Conservation (phyloP, 2,888 invertebrate genomes). For the Pycnomerus fuliginosus region DNA sequence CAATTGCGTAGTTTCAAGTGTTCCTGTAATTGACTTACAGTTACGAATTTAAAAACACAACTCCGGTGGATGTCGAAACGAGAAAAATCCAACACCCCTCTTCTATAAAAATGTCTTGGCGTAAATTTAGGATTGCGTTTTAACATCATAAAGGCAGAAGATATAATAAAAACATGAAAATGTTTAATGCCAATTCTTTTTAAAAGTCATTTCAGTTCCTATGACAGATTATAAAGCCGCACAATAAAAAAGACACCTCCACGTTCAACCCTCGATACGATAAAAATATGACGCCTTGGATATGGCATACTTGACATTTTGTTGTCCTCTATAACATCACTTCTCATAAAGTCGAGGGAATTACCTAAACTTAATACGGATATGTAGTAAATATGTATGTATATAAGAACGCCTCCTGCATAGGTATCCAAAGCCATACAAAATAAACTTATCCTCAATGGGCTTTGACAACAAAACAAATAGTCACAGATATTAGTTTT, state of each 20-base stretch:
- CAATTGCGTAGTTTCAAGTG: conserved; percentile 5
- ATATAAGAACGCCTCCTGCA: too few species aligned
- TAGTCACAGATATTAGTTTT: too few species aligned
- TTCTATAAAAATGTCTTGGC: conserved; percentile 13
- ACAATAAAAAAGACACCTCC: conserved; percentile 48
- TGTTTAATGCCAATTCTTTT: conserved; percentile 45
- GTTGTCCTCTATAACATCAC: conserved; percentile 37
- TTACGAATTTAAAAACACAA: too few species aligned
- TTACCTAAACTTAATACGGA: too few species aligned
- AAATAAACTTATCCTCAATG: too few species aligned
- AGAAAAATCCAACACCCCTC: conserved; percentile 4
- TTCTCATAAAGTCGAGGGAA: conserved; percentile 32
- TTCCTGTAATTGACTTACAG: conserved; percentile 2
- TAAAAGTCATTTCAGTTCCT: conserved; percentile 44
- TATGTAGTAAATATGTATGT: too few species aligned
- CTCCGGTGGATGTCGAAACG: too few species aligned
- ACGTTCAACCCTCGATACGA: too few species aligned
- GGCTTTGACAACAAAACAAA: too few species aligned
- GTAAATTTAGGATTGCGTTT: conserved; percentile 44
- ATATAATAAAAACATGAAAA: conserved; percentile 48
- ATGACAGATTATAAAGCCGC: conserved; percentile 46
- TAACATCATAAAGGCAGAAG: conserved; percentile 41
- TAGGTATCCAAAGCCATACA: too few species aligned
- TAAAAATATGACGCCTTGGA: conserved; percentile 41
- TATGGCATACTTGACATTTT: conserved; percentile 45